Evolutionary conservation across 2,797 vertebrate species (phyloP).

Genomic region (Mus spretus): DNA sequence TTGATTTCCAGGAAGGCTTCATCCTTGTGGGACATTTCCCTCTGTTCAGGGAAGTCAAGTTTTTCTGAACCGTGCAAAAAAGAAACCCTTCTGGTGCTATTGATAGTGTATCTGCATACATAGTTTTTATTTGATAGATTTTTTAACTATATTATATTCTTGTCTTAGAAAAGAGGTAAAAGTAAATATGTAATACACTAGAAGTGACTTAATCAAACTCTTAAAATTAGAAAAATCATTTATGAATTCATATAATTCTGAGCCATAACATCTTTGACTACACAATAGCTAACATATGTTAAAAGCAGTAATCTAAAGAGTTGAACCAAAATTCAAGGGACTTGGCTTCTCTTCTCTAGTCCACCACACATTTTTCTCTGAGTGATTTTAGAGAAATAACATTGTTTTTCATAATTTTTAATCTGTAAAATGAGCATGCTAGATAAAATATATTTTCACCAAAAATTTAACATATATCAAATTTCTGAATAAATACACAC

Average conservation of each 20-base stretch:
- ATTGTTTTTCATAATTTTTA: conserved; percentile 6
- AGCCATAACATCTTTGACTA: conserved; percentile 66
- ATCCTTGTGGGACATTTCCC: conserved; percentile 64
- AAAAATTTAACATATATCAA: neutral
- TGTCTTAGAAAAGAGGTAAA: conserved; percentile 42
- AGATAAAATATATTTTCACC: neutral
- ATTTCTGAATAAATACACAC: neutral
- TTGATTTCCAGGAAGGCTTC: conserved; percentile 78
- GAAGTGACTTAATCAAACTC: conserved; percentile 72
- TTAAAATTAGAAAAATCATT: conserved; percentile 72
- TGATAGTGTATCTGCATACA: neutral
- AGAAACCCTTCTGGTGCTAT: conserved; percentile 39
- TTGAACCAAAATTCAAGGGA: conserved; percentile 60
- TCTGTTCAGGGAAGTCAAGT: conserved; percentile 51
- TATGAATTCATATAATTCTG: conserved; percentile 61
- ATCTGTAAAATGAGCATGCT: conserved; percentile 5
- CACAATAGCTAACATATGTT: conserved; percentile 77
- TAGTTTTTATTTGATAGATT: conserved; percentile 1
- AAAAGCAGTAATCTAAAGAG: conserved; percentile 58
- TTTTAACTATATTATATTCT: neutral
- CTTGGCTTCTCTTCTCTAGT: conserved; percentile 61
- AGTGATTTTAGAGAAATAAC: conserved; percentile 49
- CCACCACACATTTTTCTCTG: conserved; percentile 3
- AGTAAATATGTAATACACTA: conserved; percentile 34
- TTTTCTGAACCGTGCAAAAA: conserved; percentile 42